Base-by-base conservation (phyloP, 2,113 vertebrate species). In the Campylomormyrus numenius region DNA sequence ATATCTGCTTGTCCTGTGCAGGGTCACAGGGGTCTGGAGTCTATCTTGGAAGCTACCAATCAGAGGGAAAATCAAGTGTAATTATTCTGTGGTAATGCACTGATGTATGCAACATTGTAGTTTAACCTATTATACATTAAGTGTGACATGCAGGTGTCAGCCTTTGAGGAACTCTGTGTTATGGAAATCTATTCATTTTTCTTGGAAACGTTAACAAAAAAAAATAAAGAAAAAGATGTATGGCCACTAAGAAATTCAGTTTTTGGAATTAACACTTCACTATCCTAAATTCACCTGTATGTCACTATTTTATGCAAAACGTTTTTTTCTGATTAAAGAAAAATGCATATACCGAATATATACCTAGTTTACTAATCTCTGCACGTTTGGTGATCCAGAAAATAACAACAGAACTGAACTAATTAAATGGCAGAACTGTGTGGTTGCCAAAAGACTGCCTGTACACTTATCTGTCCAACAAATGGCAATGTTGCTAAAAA, bases 341-440 rank as follows among this genome's bases (percentile, higher is more conserved):
- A 66, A 31, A 31, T 31, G 31, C 3, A 31, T n/a, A 53, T 35
- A 74, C 6, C 10, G 35, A 27, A 31, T 5, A n/a, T 24, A 74
- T 70, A 80, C 19, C 13, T 42, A 21, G 46, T 84, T 56, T 56
- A 19, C 48, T 42, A 8, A 11, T 53, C 31, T 89, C 31, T 5
- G 3, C 21, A 24, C 6, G 21, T 56, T 56, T 45, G 35, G 35
- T 35, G 4, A 39, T 39, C 74, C 46, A 52, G n/a, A 83, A 15
- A 89, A 62, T 45, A 53, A 48, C 53, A 58, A 46, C 35, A 17
- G 52, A 48, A 46, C 2, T 50, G 83, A 84, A 84, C 50, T 35
- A 48, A 66, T 62, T 49, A 90, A 87, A 87, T 70, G 17, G 70
- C 24, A 42, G 39, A 70, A 90, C 56, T 86, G 56, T 87, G 62